Evolutionary conservation across 2,888 invertebrate species (phyloP).

Genomic region (Plebejus argus): DNA sequence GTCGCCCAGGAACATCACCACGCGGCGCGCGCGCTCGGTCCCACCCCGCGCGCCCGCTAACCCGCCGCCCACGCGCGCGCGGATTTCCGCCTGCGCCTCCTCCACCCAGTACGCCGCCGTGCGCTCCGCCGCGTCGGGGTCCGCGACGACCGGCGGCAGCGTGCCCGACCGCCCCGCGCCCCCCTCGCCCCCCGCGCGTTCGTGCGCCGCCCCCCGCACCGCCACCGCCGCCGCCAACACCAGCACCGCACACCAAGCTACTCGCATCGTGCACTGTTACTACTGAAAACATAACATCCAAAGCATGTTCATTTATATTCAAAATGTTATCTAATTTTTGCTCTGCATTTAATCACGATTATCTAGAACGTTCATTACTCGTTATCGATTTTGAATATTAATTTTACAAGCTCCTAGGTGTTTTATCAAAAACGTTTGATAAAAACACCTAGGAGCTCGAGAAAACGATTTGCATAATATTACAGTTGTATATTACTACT

Average conservation of each 20-base stretch:
- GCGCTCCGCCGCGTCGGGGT: slow-evolving; percentile 76
- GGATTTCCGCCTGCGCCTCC: slow-evolving; percentile 66
- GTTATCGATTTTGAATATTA: neutral
- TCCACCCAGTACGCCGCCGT: slow-evolving; percentile 81
- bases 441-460: neutral
- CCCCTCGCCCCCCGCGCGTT: slow-evolving; percentile 54
- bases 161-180: slow-evolving; percentile 48
- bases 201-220: slow-evolving; percentile 47
- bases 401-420: neutral
- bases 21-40: slow-evolving; percentile 72
- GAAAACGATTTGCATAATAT: slow-evolving; percentile 9
- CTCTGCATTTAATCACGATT: neutral
- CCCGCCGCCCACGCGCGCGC: slow-evolving; percentile 50
- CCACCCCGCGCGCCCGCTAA: too few relatives aligned
- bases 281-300: neutral
- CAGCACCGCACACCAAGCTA: slow-evolving; percentile 28
- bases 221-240: slow-evolving; percentile 57
- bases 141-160: slow-evolving; percentile 57
- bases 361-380: neutral
- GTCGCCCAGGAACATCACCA: slow-evolving; percentile 87
- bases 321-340: neutral
- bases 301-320: neutral
- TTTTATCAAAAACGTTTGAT: neutral
- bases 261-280: neutral
- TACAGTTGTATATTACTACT: neutral